Base-by-base conservation (phyloP, 2,888 invertebrate species). In the Apotomis capreana region DNA sequence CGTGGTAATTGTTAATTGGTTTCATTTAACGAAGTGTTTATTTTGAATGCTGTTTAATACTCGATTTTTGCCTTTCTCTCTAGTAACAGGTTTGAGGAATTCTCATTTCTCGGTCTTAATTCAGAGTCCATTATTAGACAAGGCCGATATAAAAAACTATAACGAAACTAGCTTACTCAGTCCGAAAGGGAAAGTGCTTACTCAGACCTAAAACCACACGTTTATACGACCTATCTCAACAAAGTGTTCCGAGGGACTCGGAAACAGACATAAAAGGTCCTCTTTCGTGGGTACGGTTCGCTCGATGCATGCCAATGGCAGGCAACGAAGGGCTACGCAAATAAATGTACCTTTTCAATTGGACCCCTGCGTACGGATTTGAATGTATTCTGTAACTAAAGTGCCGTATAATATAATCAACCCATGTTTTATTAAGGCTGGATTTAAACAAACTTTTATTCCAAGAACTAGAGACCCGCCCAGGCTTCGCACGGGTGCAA, bases 221-320 rank as follows among this genome's bases (percentile, higher is more conserved):
- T 72, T 72, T 72, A 63, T 72, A 72, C 68, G 72, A 72, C 68
- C 72, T 63, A 63, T 72, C 68, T 63, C 68, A 68, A 68, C 72
- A 54, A 68, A 65, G 70, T 62, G 67, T 40, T 59, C 62, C 57
- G 13, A 72, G 46, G 58, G 68, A 46, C 60, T 64, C 67, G 26
- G 54, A 59, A 68, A 68, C 63, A 68, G 68, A 46, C 58, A 54
- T 72, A 68, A 72, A 68, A 63, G 54, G 26, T 26, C 67, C 61
- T 46, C 58, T 70, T 62, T 67, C 61, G 61, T 58, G 12, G 71
- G 68, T 49, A 54, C 46, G 61, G 44, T 26, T 12, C 67, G 61
- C 37, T 52, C 57, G 26, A 63, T 68, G 71, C 68, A 72, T 68
- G 72, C 63, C 68, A 72, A 72, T 72, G 54, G 37, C 63, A 52